Base-by-base conservation (phyloP, 2,888 invertebrate species). In the Halictus ligatus region DNA sequence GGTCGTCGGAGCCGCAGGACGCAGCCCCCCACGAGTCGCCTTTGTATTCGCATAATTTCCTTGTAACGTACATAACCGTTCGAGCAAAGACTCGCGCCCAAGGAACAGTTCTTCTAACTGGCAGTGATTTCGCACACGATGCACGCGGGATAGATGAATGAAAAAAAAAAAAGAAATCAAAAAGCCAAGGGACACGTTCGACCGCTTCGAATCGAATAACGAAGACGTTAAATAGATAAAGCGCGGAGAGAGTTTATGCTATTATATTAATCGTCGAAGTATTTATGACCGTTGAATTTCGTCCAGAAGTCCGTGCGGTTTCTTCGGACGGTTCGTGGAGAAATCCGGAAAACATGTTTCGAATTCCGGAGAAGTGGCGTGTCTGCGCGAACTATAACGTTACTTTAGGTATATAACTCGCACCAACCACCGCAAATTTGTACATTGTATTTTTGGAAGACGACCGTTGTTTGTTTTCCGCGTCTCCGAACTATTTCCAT, bases 361-460 rank as follows among this genome's bases (percentile, higher is more conserved):
- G 71, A 69, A 43, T 69, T 35, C 40, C 40, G 69, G 21, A 21
- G 12, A 43, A 21, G 71, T 35, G 18, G 67, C n/a, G 29, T 6
- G 35, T 18, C 15, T 78, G 10, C 25, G 71, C 50, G 15, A 69
- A 78, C 21, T 15, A 71, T 67, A 73, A 43, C 50, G 40, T 43
- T 81, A 77, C 29, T 18, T 72, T 78, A 84, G 46, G n/a, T n/a
- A 54, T 43, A 46, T 21, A 43, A 85, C 67, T 84, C 72, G 46
- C 48, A 74, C 29, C 58, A 46, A 18, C 78, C 72, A 54, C 35
- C 35, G 35, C 10, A 77, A 71, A 75, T 84, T 80, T 80, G 73
- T 79, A 85, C 43, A 74, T 78, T 80, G 7, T 75, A 80, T 72
- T 84, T 78, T 40, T 35, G 69, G 69, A 48, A 84, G 58, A 71